Conservation (phyloP, 2,888 invertebrate genomes). For the Coremacera marginata region DNA sequence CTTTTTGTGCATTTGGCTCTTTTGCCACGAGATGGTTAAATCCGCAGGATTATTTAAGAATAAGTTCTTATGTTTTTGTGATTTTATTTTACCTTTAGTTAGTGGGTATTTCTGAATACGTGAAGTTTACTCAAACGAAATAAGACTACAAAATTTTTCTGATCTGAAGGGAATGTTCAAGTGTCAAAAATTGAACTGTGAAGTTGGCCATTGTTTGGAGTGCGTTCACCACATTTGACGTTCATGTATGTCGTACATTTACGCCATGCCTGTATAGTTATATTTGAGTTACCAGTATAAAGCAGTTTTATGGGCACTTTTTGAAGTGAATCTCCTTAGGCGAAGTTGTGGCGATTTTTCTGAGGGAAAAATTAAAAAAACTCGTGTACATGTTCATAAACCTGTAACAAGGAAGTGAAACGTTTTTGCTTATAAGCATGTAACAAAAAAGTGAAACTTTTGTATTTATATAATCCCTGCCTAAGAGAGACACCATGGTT, state of each 20-base stretch:
- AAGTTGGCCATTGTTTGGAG: constrained; percentile 19
- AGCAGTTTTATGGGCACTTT: too few species aligned
- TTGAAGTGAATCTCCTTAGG: too few species aligned
- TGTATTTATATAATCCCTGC: too few species aligned
- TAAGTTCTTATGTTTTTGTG: background rate
- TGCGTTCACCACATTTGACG: background rate
- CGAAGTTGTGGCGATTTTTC: too few species aligned
- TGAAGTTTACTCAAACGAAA: constrained; percentile 5
- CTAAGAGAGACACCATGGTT: too few species aligned
- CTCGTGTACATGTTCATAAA: too few species aligned
- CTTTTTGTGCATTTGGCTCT: background rate
- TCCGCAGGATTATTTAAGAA: background rate
- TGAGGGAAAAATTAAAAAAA: too few species aligned
- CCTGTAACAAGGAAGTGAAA: too few species aligned
- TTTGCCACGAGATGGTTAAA: background rate
- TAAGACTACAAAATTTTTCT: background rate
- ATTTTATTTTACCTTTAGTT: constrained; percentile 27
- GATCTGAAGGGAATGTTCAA: constrained; percentile 29
- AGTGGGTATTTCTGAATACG: background rate
- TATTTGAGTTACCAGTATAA: too few species aligned
- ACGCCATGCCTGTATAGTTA: too few species aligned
- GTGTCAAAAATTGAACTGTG: constrained; percentile 23
- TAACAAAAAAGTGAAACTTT: too few species aligned
- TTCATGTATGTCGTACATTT: background rate
- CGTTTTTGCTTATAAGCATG: too few species aligned